Base-by-base conservation (phyloP, 2,888 invertebrate species). In the Tinea trinotella region DNA sequence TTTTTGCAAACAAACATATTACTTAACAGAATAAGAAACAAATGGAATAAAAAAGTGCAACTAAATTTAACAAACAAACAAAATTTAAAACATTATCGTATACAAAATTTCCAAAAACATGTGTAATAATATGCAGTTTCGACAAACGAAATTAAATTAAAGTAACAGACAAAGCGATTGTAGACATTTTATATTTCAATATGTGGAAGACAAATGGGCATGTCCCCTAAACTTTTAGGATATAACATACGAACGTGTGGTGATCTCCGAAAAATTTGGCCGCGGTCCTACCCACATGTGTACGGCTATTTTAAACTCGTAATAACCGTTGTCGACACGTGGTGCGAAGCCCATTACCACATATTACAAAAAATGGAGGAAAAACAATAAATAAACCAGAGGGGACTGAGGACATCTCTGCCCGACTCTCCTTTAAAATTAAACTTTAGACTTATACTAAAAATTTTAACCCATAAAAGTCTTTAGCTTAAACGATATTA, bases 261-360 rank as follows among this genome's bases (percentile, higher is more conserved):
- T 65, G 65, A 68, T 69, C 70, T 65, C 68, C 75, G 66, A 80
- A 54, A 54, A 81, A 78, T 72, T 76, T 73, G 71, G 70, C 71
- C 69, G 64, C 73, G 65, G 61, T 19, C 40, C 50, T 30, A 6
- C 22, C 67, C 68, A 68, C 66, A 68, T 76, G 74, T 74, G 74
- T 68, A 65, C 62, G 76, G 85, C 80, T 85, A 85, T 85, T 85
- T 85, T 85, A 82, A 85, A 85, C 84, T 80, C 85, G 74, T 85
- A 82, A 80, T 77, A 85, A 80, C 79, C 74, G 73, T 74, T 74
- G 77, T 71, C 83, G 72, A 71, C 85, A 85, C 83, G 82, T 84
- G 83, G 83, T 84, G 85, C 71, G 71, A 65, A 73, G 73, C 71
- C 82, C 83, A 85, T 85, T 85, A 85, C 81, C 84, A 80, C 84